Percentiles rank a stretch among this genome's conserved stretches.
Evolutionary conservation across 2,888 invertebrate genomes (phyloP).

Genomic region (Eristalinus sepulchralis): DNA sequence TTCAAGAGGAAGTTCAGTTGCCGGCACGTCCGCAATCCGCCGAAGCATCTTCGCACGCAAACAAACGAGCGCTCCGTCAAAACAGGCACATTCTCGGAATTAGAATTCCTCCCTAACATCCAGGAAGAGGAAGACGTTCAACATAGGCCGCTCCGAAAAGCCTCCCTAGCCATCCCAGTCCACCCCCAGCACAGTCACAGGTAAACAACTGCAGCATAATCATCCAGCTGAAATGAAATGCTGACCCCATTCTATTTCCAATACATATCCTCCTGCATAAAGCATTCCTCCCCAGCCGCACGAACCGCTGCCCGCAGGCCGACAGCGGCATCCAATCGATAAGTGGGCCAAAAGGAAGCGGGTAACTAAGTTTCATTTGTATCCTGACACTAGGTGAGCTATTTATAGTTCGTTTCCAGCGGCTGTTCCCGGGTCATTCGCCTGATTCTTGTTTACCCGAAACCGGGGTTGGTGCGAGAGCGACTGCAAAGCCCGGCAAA

Average conservation of each 20-base stretch:
- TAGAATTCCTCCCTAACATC: background rate
- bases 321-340: conserved; percentile 46
- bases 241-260: conserved; percentile 51
- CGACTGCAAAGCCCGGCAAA: background rate
- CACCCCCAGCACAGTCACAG: background rate
- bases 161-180: background rate
- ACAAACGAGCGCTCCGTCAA: background rate
- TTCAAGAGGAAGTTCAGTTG: background rate
- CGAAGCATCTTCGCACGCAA: background rate
- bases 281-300: background rate
- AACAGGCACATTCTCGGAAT: background rate
- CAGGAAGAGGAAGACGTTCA: conserved; percentile 53
- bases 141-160: background rate
- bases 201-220: conserved; percentile 68
- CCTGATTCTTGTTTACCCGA: conserved; percentile 52
- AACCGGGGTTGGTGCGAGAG: background rate
- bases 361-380: conserved; percentile 59
- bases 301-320: too few relatives aligned
- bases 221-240: conserved; percentile 49
- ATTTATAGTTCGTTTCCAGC: conserved; percentile 54
- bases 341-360: conserved; percentile 51
- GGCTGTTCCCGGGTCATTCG: conserved; percentile 52
- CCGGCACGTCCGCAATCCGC: background rate
- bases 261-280: background rate
- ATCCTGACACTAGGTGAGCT: conserved; percentile 63